These are phyloP conservation scores for Bursaphelenchus mucronatus DNA, from an alignment of 1,140 invertebrate genomes.

Conservation along the genomic window DNA sequence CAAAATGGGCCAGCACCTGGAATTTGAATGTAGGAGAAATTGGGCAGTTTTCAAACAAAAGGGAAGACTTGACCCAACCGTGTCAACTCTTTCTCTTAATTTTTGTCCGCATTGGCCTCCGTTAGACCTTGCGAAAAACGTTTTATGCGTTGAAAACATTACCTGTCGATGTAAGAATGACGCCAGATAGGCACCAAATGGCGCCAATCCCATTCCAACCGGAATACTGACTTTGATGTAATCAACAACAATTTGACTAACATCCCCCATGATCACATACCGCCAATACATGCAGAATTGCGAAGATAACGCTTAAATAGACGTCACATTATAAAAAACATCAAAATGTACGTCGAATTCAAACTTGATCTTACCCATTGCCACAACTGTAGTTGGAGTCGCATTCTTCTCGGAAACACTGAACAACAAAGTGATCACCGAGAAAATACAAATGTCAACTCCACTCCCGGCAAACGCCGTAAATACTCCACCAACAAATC, in stretches of 20 bases:
- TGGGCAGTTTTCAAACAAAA: not conserved
- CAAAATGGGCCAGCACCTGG: conserved; percentile 49
- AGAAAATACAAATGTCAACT: conserved; percentile 54
- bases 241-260: conserved; percentile 52
- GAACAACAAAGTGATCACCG: conserved; percentile 54
- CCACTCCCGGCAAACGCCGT: conserved; percentile 55
- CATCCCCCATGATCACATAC: conserved; percentile 55
- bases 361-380: conserved; percentile 43
- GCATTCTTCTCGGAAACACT: conserved; percentile 59
- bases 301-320: conserved; percentile 46
- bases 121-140: too few species aligned
- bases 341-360: not conserved
- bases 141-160: not conserved
- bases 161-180: conserved; percentile 60
- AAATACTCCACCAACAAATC: conserved; percentile 53
- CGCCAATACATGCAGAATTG: conserved; percentile 57
- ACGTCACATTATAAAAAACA: conserved; percentile 4
- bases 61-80: too few species aligned
- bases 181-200: conserved; percentile 56
- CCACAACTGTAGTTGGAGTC: conserved; percentile 58
- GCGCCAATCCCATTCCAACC: conserved; percentile 51
- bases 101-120: too few species aligned
- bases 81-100: too few species aligned
- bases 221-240: conserved; percentile 51
- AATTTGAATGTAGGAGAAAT: conserved; percentile 12